Conservation (phyloP, 2,113 vertebrate species). For the Actenoides lindsayi region DNA sequence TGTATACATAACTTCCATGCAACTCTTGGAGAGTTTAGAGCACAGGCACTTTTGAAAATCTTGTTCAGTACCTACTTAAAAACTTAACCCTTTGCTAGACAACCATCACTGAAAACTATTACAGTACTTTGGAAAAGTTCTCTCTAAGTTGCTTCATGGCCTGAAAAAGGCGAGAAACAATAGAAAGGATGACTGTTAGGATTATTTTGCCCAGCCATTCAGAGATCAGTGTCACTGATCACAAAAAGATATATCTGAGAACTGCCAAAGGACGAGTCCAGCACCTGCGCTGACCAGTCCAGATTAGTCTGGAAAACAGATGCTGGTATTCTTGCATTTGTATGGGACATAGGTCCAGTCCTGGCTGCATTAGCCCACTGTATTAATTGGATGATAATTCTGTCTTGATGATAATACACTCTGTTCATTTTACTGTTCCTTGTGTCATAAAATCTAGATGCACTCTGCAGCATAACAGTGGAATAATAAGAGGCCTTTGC, state of each 20-base stretch:
- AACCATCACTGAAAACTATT: neutral
- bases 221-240: neutral
- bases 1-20: neutral
- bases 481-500: neutral
- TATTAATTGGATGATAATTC: neutral
- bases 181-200: neutral
- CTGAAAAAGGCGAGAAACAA: accelerated
- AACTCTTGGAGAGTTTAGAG: neutral
- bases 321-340: neutral
- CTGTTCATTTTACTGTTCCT: neutral
- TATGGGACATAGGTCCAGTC: neutral
- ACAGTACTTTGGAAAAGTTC: neutral
- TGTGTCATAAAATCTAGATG: neutral
- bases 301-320: neutral
- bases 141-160: neutral
- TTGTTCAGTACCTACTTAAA: neutral
- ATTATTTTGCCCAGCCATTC: neutral
- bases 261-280: neutral
- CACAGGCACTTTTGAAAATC: neutral
- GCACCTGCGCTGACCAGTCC: neutral
- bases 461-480: neutral
- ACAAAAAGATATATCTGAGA: neutral
- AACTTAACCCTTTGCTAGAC: neutral
- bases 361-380: neutral
- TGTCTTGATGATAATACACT: neutral